A percentile compares a stretch with the other conserved stretches of the same genome.
Evolutionary conservation across 2,888 invertebrate species (phyloP).

Genomic region (Andrena haemorrhoa): DNA sequence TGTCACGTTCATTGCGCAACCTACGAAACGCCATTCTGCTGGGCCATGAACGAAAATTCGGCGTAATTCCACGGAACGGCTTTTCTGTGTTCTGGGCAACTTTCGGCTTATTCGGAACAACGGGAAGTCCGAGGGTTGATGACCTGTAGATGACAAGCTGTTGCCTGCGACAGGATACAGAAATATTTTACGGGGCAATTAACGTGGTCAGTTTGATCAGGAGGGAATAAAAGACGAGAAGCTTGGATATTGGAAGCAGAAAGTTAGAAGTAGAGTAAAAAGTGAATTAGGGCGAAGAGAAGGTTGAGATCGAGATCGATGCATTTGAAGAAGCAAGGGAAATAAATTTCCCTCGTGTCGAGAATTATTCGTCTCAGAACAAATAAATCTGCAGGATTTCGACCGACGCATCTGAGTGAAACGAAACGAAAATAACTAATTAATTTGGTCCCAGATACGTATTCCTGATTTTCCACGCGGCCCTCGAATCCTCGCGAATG

Average conservation of each 20-base stretch:
- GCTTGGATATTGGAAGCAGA: no score
- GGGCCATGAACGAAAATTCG: neutral
- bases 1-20: neutral
- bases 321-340: neutral
- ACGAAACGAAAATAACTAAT: constrained; percentile 16
- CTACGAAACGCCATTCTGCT: neutral
- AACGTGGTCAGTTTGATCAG: no score
- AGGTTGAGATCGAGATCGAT: constrained; percentile 7
- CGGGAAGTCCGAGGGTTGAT: no score
- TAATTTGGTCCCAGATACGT: neutral
- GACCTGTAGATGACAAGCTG: neutral
- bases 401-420: neutral
- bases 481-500: neutral
- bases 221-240: no score
- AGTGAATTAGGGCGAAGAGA: no score
- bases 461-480: neutral
- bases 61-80: no score
- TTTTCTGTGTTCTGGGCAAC: no score
- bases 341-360: neutral
- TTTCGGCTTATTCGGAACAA: no score
- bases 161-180: neutral
- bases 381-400: constrained; percentile 3
- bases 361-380: neutral
- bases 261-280: no score
- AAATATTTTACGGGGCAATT: neutral